Base-by-base conservation (phyloP, 1,140 invertebrate genomes). In the Camponotus floridanus region DNA sequence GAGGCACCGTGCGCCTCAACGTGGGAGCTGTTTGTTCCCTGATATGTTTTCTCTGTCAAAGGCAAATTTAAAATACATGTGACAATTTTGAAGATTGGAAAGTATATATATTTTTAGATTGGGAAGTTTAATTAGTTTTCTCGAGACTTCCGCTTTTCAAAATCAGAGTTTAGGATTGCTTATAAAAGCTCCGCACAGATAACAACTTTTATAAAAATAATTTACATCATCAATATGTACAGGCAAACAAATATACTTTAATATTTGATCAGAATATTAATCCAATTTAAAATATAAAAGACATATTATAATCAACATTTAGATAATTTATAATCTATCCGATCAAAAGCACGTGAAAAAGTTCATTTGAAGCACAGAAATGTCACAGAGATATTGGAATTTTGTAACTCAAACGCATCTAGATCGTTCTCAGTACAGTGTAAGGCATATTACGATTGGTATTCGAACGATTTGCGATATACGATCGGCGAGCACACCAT, bases 11-110 rank as follows among this genome's bases (percentile, higher is more conserved):
- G 42, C 78, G 74, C 81, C 65, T 85, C 91, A 92, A 91, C 92
- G 92, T 92, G 92, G 92, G 92, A 92, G 92, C 92, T 59, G 59
- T 74, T 87, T 88, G 65, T 48, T n/a, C 57, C 26, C 13, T 76
- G 21, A 78, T 65, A 59, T 42, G 26, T 57, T 70, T 57, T 62
- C 9, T 81, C 9, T 81, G 70, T 61, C 39, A 36, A 5, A 45
- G 39, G 18, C 33, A 51, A 79, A 71, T 59, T 33, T 6, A 31
- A 51, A 8, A 45, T 33, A 26, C 33, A 6, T 73, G 57, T n/a
- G 31, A 0, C 26, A 18, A 42, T 42, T 70, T 26, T 26, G 26
- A 26, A 26, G 26, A 26, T 26, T 26, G 18, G 6, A 2, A 51
- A 48, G 5, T 51, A 8, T 51, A 70, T 33, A n/a, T 13, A 26